Conservation (phyloP, 2,888 invertebrate species). For the Neoascia interrupta region DNA sequence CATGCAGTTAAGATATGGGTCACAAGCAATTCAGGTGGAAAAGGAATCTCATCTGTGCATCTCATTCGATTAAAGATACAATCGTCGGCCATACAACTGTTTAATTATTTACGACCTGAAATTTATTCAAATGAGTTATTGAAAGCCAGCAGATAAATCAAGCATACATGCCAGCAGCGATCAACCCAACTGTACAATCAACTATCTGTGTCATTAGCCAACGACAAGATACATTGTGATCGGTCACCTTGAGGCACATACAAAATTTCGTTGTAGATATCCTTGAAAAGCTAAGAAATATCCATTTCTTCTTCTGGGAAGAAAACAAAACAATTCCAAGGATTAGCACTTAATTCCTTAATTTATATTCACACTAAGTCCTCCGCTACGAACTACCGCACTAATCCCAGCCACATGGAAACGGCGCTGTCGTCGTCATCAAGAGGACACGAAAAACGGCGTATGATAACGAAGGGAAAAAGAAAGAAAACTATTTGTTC, state of each 20-base stretch:
- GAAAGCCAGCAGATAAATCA: conserved; percentile 3
- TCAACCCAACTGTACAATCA: conserved; percentile 4
- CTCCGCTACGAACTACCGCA: conserved; percentile 20
- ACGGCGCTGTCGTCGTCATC: conserved; percentile 29
- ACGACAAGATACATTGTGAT: too few relatives aligned
- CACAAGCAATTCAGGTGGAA: conserved; percentile 55
- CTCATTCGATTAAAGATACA: conserved; percentile 45
- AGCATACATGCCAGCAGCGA: conserved; percentile 18
- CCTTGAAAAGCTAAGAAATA: too few relatives aligned
- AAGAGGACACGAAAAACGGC: neutral
- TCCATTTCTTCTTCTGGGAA: too few relatives aligned
- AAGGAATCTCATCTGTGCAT: conserved; percentile 42
- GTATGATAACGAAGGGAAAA: neutral
- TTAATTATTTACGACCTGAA: conserved; percentile 43
- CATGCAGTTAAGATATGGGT: conserved; percentile 41
- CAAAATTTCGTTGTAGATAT: too few relatives aligned
- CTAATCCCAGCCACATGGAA: conserved; percentile 40
- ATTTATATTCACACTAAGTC: conserved; percentile 60
- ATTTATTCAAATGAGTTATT: conserved; percentile 41
- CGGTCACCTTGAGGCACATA: too few relatives aligned
- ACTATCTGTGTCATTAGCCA: neutral
- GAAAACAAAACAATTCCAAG: conserved; percentile 38
- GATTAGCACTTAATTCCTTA: conserved; percentile 63
- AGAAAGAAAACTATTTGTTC: conserved; percentile 20
- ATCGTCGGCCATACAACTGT: conserved; percentile 34